Evolutionary conservation across 1,140 invertebrate species (phyloP).

Genomic region (Bombus pyrosoma): DNA sequence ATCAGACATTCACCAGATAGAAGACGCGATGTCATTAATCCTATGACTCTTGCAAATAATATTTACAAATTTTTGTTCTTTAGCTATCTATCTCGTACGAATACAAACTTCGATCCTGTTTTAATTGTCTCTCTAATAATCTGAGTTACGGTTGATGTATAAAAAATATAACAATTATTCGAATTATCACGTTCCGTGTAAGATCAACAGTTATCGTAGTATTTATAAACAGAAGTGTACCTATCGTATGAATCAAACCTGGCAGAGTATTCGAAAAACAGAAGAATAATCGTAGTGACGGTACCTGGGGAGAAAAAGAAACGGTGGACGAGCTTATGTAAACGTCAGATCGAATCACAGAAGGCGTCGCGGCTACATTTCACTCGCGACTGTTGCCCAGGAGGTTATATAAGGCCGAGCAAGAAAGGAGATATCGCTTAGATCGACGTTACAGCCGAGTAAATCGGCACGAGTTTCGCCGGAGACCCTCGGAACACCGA

Average conservation of each 20-base stretch:
- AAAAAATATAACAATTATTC: neutral
- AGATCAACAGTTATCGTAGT: no score
- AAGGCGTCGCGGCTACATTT: slow-evolving; percentile 33
- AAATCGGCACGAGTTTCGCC: slow-evolving; percentile 39
- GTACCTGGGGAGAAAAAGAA: neutral
- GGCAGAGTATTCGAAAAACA: neutral
- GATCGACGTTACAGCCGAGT: slow-evolving; percentile 35
- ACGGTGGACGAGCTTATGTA: slow-evolving; percentile 20
- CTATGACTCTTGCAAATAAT: no score
- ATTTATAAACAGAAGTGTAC: no score
- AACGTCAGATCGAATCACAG: slow-evolving; percentile 26
- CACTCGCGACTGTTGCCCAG: slow-evolving; percentile 27
- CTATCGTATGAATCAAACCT: neutral
- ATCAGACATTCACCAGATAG: no score
- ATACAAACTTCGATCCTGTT: no score
- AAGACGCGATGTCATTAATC: no score
- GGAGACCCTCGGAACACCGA: neutral
- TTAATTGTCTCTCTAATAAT: neutral
- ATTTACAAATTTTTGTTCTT: no score
- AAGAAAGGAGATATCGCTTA: slow-evolving; percentile 55
- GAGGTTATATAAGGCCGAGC: slow-evolving; percentile 38
- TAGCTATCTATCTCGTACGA: no score
- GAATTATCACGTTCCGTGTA: no score
- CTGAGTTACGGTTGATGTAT: neutral
- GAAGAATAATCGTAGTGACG: neutral